Evolutionary conservation across 2,888 invertebrate species (phyloP).

Genomic region (Orchesella flavescens): DNA sequence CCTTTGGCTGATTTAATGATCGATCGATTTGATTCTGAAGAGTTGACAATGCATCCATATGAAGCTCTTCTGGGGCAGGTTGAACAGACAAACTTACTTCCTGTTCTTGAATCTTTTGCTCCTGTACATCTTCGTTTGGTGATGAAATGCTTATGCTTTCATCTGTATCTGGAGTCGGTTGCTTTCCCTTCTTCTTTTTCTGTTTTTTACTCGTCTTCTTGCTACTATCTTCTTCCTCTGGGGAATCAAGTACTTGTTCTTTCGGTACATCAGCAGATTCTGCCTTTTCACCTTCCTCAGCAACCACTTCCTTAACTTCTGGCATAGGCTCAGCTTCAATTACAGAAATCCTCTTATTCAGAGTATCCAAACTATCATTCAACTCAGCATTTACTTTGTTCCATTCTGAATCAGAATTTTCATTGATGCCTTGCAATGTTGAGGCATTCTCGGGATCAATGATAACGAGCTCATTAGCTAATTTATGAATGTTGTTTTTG

Average conservation of each 20-base stretch:
- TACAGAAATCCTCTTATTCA: neutral
- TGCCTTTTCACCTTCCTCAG: no score
- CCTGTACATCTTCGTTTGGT: neutral
- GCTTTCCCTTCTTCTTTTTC: constrained; percentile 12
- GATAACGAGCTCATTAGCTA: constrained; percentile 50
- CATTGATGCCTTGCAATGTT: constrained; percentile 36
- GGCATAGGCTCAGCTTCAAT: neutral
- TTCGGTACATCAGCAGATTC: constrained; percentile 17
- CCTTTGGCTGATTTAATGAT: constrained; percentile 44
- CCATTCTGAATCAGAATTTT: constrained; percentile 29
- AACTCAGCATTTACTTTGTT: constrained; percentile 24
- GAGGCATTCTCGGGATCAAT: constrained; percentile 38
- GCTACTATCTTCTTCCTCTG: neutral
- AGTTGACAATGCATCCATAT: constrained; percentile 33
- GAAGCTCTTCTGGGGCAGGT: constrained; percentile 39
- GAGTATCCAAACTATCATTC: constrained; percentile 6
- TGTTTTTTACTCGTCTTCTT: constrained; percentile 9
- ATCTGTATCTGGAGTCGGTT: neutral
- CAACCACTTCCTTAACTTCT: constrained; percentile 21
- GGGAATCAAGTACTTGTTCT: neutral
- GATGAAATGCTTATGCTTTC: no score
- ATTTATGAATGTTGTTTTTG: constrained; percentile 38
- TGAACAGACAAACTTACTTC: constrained; percentile 39
- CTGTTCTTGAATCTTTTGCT: constrained; percentile 21
- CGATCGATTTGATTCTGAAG: constrained; percentile 47